These are phyloP conservation scores for Ceyx melanurus DNA, from an alignment of 2,113 vertebrate genomes.

Conservation along the genomic window DNA sequence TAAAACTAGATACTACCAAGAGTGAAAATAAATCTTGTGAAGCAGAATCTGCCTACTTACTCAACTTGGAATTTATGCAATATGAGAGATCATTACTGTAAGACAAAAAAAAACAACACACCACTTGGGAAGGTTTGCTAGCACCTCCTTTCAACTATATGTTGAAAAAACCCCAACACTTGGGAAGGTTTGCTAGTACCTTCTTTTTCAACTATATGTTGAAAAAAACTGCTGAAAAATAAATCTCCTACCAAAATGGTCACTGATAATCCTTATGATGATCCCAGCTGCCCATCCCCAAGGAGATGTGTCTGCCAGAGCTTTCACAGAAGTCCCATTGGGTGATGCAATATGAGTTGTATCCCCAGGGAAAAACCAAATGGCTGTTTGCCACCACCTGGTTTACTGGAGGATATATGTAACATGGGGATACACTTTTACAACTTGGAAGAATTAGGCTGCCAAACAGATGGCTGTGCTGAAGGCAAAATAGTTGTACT, in stretches of 20 bases:
- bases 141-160: neutral
- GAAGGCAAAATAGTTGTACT: neutral
- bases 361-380: neutral
- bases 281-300: neutral
- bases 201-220: neutral
- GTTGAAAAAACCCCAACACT: neutral
- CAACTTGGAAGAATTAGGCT: neutral
- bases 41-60: neutral
- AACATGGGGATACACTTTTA: neutral
- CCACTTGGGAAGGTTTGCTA: neutral
- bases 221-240: neutral
- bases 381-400: neutral
- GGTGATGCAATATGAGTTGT: fast-evolving
- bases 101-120: neutral
- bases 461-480: neutral
- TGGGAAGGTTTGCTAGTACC: neutral
- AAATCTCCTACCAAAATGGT: neutral
- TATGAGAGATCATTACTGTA: neutral
- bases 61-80: neutral
- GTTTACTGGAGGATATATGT: neutral
- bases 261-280: neutral
- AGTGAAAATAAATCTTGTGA: neutral
- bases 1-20: neutral
- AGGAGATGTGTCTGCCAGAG: neutral
- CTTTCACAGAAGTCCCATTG: neutral